These are phyloP conservation scores for Amphipoea oculea DNA, from an alignment of 2,888 invertebrate species.

Conservation along the genomic window DNA sequence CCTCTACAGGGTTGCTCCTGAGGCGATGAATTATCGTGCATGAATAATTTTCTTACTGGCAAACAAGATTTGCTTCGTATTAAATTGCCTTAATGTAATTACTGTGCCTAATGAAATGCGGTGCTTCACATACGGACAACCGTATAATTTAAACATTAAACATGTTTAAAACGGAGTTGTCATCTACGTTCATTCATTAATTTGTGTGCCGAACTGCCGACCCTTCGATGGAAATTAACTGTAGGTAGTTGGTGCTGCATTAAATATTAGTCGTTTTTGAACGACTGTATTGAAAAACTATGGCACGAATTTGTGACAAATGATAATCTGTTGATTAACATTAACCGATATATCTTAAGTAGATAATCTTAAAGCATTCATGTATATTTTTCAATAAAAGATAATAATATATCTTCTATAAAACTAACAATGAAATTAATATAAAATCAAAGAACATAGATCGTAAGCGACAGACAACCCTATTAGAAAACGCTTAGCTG, in stretches of 20 bases:
- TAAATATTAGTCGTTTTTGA: constrained; percentile 19
- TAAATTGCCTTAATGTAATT: constrained; percentile 80
- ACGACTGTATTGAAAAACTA: constrained; percentile 30
- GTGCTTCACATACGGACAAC: constrained; percentile 57
- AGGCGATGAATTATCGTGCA: constrained; percentile 77
- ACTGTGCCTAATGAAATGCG: constrained; percentile 74
- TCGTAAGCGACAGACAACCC: constrained; percentile 74
- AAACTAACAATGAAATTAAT: constrained; percentile 17
- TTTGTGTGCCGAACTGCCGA: constrained; percentile 30
- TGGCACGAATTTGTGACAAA: constrained; percentile 10
- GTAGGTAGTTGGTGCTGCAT: constrained; percentile 22
- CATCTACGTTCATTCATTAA: constrained; percentile 55
- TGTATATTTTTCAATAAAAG: not conserved
- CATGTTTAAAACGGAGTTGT: constrained; percentile 61
- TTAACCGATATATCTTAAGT: not conserved
- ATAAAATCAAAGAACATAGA: constrained; percentile 22
- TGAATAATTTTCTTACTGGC: constrained; percentile 80
- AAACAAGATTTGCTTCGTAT: constrained; percentile 78
- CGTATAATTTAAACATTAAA: constrained; percentile 61
- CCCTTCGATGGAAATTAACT: constrained; percentile 36
- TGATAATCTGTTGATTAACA: constrained; percentile 21
- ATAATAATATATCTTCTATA: not conserved
- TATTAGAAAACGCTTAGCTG: constrained; percentile 74
- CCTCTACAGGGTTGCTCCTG: constrained; percentile 83
- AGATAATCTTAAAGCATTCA: not conserved